These are phyloP conservation scores for Uria aalge DNA, from an alignment of 2,113 vertebrate genomes.

Conservation along the genomic window DNA sequence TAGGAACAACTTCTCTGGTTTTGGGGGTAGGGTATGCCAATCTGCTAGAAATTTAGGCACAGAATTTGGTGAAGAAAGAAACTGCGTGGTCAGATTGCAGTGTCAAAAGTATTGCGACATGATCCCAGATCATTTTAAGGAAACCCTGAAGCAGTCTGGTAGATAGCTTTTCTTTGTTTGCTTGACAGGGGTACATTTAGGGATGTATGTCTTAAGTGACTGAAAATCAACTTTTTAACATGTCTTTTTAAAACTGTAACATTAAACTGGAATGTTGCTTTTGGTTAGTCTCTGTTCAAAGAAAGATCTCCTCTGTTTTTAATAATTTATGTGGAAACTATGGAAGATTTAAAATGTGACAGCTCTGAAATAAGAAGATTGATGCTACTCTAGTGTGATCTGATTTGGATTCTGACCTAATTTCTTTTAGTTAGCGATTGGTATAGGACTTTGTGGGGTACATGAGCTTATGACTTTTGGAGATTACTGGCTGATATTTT, in stretches of 20 bases:
- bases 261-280: not conserved
- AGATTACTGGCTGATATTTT: conserved; percentile 40
- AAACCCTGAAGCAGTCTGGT: not conserved
- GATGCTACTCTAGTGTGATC: conserved; percentile 4
- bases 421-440: conserved; percentile 27
- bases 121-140: not conserved
- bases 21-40: not conserved
- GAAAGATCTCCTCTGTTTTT: not conserved
- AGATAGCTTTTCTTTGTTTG: not conserved
- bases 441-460: conserved; percentile 11
- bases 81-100: not conserved
- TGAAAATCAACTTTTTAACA: not conserved
- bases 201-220: not conserved
- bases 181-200: not conserved
- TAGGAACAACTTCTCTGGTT: not conserved
- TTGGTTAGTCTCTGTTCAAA: not conserved
- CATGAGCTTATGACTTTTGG: conserved; percentile 12
- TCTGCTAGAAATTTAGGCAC: not conserved
- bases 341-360: conserved; percentile 27
- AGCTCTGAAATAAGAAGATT: conserved; percentile 25
- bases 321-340: not conserved
- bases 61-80: not conserved
- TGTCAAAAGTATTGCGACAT: not conserved
- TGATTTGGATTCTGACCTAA: conserved; percentile 47
- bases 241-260: not conserved